These are phyloP conservation scores for Paradoxurus hermaphroditus DNA, from an alignment of 2,113 vertebrate genomes.

Conservation along the genomic window DNA sequence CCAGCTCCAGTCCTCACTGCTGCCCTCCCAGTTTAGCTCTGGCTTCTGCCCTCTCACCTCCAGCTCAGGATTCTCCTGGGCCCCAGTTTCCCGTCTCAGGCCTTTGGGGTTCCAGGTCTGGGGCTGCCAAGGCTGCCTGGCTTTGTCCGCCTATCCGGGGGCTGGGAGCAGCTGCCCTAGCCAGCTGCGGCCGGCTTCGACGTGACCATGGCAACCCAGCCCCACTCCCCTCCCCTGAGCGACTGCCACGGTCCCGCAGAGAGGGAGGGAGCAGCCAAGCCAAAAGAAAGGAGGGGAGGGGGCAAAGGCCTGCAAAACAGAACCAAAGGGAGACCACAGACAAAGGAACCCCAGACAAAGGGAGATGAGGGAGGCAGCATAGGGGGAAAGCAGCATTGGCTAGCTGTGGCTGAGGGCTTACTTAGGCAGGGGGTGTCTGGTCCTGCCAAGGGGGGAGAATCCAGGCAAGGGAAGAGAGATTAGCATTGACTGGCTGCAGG, in stretches of 20 bases:
- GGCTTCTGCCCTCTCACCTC: conserved; percentile 54
- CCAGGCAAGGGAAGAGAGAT: neutral
- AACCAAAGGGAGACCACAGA: conserved; percentile 47
- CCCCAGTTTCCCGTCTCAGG: neutral
- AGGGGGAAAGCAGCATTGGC: neutral
- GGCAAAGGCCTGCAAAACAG: conserved; percentile 16
- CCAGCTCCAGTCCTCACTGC: neutral
- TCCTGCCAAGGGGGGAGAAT: neutral
- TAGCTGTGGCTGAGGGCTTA: too few relatives aligned
- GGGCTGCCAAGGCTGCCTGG: conserved; percentile 34
- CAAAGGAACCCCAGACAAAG: conserved; percentile 70
- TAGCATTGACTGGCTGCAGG: neutral
- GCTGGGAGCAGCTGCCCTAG: conserved; percentile 74
- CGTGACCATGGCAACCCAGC: conserved; percentile 76
- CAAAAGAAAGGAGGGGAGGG: conserved; percentile 37
- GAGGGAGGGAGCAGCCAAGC: conserved; percentile 63
- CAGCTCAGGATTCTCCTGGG: neutral
- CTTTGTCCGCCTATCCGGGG: conserved; percentile 68
- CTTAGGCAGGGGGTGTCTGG: neutral
- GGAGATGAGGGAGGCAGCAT: neutral
- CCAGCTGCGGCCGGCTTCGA: conserved; percentile 75
- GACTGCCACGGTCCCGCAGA: conserved; percentile 59
- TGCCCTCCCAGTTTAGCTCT: neutral
- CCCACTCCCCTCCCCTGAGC: neutral
- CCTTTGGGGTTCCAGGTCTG: conserved; percentile 53